phyloP scores from a whole-genome alignment of 2,888 invertebrate species.

The Hanleya hanleyi region DNA sequence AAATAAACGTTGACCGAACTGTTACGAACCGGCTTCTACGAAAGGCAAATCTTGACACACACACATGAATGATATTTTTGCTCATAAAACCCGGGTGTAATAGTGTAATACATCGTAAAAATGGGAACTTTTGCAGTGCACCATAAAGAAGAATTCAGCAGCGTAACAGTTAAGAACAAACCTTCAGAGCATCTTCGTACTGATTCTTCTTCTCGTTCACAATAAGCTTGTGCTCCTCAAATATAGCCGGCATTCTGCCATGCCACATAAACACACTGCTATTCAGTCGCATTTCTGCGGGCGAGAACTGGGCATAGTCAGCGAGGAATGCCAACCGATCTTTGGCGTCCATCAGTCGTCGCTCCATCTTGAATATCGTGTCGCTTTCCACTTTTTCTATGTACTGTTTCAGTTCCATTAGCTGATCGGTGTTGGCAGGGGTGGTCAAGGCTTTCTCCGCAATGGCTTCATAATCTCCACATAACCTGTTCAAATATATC shows the following conservation, averaged over 20 bases:
- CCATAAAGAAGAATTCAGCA: too few relatives aligned
- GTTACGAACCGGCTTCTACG: too few relatives aligned
- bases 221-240: constrained; percentile 87
- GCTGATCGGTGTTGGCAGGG: constrained; percentile 87
- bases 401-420: constrained; percentile 89
- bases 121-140: too few relatives aligned
- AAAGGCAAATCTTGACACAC: too few relatives aligned
- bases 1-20: too few relatives aligned
- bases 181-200: constrained; percentile 87
- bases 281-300: constrained; percentile 91
- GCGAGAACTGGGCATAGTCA: constrained; percentile 86
- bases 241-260: constrained; percentile 84
- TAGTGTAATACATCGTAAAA: too few relatives aligned
- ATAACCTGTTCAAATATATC: too few relatives aligned
- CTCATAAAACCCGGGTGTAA: too few relatives aligned
- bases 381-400: constrained; percentile 84
- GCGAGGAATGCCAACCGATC: constrained; percentile 84
- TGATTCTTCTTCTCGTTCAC: constrained; percentile 88
- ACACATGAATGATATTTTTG: too few relatives aligned
- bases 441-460: constrained; percentile 85
- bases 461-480: constrained; percentile 87
- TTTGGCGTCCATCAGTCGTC: constrained; percentile 78
- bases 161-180: too few relatives aligned
- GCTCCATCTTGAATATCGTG: constrained; percentile 83
- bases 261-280: constrained; percentile 92